Base-by-base conservation (phyloP, 53 echinoderm and acorn worm genomes). In the Paelopatides confundens region DNA sequence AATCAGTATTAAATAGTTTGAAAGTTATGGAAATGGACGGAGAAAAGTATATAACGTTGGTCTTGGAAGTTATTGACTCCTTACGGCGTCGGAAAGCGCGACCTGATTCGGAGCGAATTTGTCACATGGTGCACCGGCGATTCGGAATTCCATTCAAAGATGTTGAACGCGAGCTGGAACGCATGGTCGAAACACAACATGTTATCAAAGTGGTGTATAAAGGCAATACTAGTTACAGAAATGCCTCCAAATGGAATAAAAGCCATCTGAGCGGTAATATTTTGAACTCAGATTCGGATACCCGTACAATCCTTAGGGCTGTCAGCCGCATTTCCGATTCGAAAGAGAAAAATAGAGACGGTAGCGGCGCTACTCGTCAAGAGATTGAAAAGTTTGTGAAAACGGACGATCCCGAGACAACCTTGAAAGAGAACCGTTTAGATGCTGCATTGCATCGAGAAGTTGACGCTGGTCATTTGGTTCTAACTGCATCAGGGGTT, bases 41-140 rank as follows among this genome's bases (percentile, higher is more conserved):
- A 88, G 85, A 85, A 88, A 91, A 88, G 32, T 71, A 83, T 63
- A 91, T 94, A 65, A 90, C 91, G 76, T 82, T 81, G 65, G 95
- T 97, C 47, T 83, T 97, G 23, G 95, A 95, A 29, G 86, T 93
- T 7, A 97, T 97, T 48, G 97, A 97, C 90, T 92, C 95, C 54
- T 87, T 97, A 37, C 93, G 97, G 23, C 78, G 88, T 54, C 95
- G 97, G 13, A 97, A 97, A 88, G 97, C 97, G 54, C 95, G 97
- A 39, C 97, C 97, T 43, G 97, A 95, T 83, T 89, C 95, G 46
- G 97, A 97, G 93, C 95, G 97, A 95, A 97, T 97, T 85, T 97
- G 92, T 85, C 97, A 97, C 95, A 97, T 95, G 97, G 92, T 97
- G 35, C 79, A 97, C 86, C 93, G 97, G 23, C 91, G 92, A 87